These are phyloP conservation scores for Corapipo altera DNA, from an alignment of 2,113 vertebrate genomes.

Conservation along the genomic window DNA sequence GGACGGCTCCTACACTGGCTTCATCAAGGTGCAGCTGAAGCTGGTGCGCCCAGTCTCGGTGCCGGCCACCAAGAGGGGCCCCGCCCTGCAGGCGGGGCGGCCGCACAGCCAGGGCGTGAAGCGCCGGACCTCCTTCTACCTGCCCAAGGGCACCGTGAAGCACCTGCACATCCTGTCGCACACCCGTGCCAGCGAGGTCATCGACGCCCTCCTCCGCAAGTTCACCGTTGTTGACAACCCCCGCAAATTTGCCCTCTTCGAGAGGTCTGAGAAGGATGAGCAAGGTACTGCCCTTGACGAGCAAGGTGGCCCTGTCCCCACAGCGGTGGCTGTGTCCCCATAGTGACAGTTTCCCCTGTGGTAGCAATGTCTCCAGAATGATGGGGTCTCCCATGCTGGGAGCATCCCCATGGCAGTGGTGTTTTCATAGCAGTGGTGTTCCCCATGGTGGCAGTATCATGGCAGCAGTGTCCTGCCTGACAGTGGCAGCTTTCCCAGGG, in stretches of 20 bases:
- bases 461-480: neutral
- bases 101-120: conserved; percentile 68
- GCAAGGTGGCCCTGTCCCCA: fast-evolving
- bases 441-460: neutral
- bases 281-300: conserved; percentile 77
- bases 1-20: conserved; percentile 92
- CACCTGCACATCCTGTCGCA: conserved; percentile 91
- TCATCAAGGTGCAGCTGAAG: conserved; percentile 96
- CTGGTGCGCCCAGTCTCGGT: conserved; percentile 89
- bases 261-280: conserved; percentile 84
- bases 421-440: no score
- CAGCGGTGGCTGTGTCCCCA: fast-evolving
- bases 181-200: conserved; percentile 89
- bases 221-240: conserved; percentile 95
- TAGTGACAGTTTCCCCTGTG: neutral
- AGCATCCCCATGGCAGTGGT: neutral
- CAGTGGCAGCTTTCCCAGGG: neutral
- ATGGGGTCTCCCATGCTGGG: neutral
- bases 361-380: neutral
- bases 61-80: conserved; percentile 77
- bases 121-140: conserved; percentile 93
- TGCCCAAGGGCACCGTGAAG: conserved; percentile 91
- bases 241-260: conserved; percentile 93
- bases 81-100: conserved; percentile 67
- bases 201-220: conserved; percentile 92